Base-by-base conservation (phyloP, 1,140 invertebrate species). In the Meteorus sp. region DNA sequence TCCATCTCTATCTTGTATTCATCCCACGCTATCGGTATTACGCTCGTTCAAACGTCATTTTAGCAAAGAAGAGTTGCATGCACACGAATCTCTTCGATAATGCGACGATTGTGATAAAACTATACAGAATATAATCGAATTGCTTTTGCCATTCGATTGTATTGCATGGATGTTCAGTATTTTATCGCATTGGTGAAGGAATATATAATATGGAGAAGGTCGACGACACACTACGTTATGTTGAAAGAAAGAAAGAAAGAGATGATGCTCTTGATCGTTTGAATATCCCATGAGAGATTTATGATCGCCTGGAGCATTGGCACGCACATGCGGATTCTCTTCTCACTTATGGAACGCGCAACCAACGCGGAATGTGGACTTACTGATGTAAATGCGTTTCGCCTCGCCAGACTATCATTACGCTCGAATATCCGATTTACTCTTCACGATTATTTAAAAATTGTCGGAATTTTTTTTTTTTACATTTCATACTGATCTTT, bases 1-100 rank as follows among this genome's bases (percentile, higher is more conserved):
- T 37, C 8, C 15, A 25, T 43, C 29, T 48, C 15, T n/a, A 8
- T 44, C 50, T 23, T 25, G 20, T 17, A n/a, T 44, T 29, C 52
- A 43, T 20, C 44, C 57, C 47, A 68, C 62, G 50, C 19, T 37
- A 31, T 20, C 61, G 23, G 31, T 57, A 58, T 67, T 44, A 50
- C 50, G 44, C 44, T 13, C 5, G 37, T 44, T 58, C 41, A 13
- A 43, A 17, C 43, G 45, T 33, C 56, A 60, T 52, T 52, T 37
- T 23, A 31, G 7, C 29, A 31, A 11, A 13, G 11, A 19, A 7
- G 13, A 39, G 35, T 39, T 29, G 23, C 17, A n/a, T 31, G 47
- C 31, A 33, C 19, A 33, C 15, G 23, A 31, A 25, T 50, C 25
- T 8, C 27, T 5, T 29, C 27, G 50, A 52, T 52, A 52, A 52